A percentile compares a stretch with the other conserved stretches of the same genome.
phyloP scores from a whole-genome alignment of 2,888 invertebrate species.

The Hypena proboscidalis region DNA sequence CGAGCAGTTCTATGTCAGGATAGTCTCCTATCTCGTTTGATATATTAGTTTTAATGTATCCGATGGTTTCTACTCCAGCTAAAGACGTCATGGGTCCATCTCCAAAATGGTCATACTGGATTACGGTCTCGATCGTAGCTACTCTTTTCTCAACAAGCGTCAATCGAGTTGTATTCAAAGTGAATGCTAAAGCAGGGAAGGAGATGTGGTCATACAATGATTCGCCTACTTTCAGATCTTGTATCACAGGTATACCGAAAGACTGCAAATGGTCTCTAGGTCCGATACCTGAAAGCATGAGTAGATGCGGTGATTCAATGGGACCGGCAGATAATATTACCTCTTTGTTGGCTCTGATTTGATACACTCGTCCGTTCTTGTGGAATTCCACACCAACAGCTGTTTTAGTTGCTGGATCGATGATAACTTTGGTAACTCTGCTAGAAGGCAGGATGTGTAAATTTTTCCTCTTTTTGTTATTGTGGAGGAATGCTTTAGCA shows the following conservation, averaged over 20 bases:
- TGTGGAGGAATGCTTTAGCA: slow-evolving; percentile 86
- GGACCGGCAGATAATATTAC: slow-evolving; percentile 89
- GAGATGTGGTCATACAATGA: slow-evolving; percentile 89
- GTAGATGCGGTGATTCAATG: slow-evolving; percentile 91
- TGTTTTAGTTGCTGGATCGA: slow-evolving; percentile 81
- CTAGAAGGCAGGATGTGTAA: slow-evolving; percentile 84
- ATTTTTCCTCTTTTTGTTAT: slow-evolving; percentile 81
- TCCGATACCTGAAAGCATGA: slow-evolving; percentile 88
- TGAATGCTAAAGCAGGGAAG: slow-evolving; percentile 84
- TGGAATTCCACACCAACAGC: slow-evolving; percentile 69
- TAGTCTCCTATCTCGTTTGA: slow-evolving; percentile 81
- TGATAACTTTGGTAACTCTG: slow-evolving; percentile 84
- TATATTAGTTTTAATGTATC: slow-evolving; percentile 85
- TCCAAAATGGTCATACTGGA: slow-evolving; percentile 70
- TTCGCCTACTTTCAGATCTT: slow-evolving; percentile 88
- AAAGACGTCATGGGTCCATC: slow-evolving; percentile 82
- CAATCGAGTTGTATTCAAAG: slow-evolving; percentile 73
- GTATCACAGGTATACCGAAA: slow-evolving; percentile 85
- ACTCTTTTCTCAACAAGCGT: slow-evolving; percentile 60
- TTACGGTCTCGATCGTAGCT: slow-evolving; percentile 58
- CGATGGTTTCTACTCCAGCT: slow-evolving; percentile 85
- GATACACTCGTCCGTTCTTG: slow-evolving; percentile 73
- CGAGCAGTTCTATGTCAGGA: slow-evolving; percentile 88
- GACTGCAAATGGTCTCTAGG: slow-evolving; percentile 85
- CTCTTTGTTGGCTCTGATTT: slow-evolving; percentile 78